Evolutionary conservation across 2,888 invertebrate genomes (phyloP), one percentile per base, ranked within the genome.

Genomic region (Ichneumoninae sp.): DNA sequence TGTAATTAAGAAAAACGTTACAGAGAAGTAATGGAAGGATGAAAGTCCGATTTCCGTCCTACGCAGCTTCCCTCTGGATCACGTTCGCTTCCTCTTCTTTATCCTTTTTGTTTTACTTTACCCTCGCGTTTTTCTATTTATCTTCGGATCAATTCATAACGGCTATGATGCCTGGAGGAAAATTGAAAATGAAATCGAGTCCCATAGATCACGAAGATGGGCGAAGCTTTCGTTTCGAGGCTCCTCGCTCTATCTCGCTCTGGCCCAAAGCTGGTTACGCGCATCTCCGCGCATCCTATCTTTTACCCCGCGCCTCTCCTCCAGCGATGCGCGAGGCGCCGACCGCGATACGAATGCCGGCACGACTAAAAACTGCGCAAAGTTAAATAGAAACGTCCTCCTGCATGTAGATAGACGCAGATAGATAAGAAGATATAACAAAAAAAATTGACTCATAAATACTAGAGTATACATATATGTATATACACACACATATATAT

Each of bases 161-260:
- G 26, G 68, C 19, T 22, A 33, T 40, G 52, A 69, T 65, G 73
- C 69, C 33, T 19, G 40, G 47, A 79, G 69, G 74, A 79, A 79
- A 78, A 79, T 83, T 83, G 77, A 78, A 83, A 68, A 73, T 36
- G 71, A 60, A 79, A 75, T 75, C 74, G 66, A 78, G 80, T 80
- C n/a, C 70, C 76, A 70, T 83, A 79, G 79, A 83, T 83, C 83
- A 80, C 40, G 63, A 70, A 47, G 30, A 63, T 52, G 33, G 78
- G 60, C 47, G 57, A 68, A 57, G 57, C 57, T 78, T 78, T 70
- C 78, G 19, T 68, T 66, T 50, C 36, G 63, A 65, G 50, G 13
- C 50, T 47, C 7, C 16, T 16, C 57, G 0, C 50, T 4, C 63
- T 30, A 30, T 13, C 63, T 4, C 63, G 30, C 13, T 33, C 33